These are phyloP conservation scores for Turnix velox DNA, from an alignment of 2,113 vertebrate species.

Conservation along the genomic window DNA sequence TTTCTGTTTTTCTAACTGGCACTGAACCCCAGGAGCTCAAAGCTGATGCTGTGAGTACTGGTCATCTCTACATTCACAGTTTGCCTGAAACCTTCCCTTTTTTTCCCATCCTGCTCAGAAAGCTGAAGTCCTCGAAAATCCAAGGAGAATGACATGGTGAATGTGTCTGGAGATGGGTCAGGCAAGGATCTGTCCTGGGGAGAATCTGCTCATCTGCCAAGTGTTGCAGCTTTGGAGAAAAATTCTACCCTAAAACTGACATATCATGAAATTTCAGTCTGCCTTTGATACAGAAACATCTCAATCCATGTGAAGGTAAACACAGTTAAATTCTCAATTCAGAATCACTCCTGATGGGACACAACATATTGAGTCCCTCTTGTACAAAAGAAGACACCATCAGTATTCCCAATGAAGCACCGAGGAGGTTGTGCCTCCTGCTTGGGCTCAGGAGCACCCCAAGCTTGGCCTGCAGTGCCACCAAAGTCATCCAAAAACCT, in stretches of 20 bases:
- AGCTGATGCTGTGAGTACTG: background rate
- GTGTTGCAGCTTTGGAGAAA: background rate
- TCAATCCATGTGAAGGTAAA: background rate
- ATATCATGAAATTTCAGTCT: background rate
- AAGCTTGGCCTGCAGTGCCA: rapidly evolving
- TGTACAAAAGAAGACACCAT: background rate
- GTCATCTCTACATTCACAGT: background rate
- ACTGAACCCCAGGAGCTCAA: background rate
- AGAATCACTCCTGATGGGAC: background rate
- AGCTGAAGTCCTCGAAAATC: background rate
- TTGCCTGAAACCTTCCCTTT: background rate
- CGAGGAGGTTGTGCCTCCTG: background rate
- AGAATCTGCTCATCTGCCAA: background rate
- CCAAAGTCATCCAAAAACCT: background rate
- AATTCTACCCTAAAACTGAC: background rate
- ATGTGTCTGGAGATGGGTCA: background rate
- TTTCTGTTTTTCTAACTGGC: too few species aligned
- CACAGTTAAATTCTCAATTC: background rate
- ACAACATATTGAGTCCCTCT: background rate
- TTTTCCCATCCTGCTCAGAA: background rate
- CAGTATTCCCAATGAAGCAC: background rate
- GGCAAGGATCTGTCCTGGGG: background rate
- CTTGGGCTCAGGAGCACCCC: background rate
- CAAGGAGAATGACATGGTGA: background rate
- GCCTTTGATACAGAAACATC: background rate